These are phyloP conservation scores for Toxostoma redivivum DNA, from an alignment of 2,113 vertebrate genomes.

Conservation along the genomic window DNA sequence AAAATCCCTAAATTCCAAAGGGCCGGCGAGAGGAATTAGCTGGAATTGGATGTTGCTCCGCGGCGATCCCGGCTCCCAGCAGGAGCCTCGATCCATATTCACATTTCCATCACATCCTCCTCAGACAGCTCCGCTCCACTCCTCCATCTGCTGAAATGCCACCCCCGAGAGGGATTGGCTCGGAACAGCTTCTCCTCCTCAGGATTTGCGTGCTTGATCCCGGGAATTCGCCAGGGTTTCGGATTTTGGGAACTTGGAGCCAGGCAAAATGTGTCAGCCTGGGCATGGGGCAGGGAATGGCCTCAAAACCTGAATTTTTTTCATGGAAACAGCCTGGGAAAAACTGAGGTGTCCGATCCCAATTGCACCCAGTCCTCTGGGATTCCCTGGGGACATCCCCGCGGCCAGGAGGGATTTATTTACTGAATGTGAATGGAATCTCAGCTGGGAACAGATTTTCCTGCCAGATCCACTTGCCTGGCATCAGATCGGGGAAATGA, in stretches of 20 bases:
- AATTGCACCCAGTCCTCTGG: neutral
- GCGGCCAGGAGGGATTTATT: neutral
- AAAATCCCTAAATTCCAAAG: neutral
- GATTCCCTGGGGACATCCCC: neutral
- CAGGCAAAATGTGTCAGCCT: rapidly evolving
- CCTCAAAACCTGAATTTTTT: neutral
- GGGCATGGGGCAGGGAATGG: neutral
- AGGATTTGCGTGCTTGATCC: neutral
- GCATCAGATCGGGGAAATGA: rapidly evolving
- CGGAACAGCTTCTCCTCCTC: neutral
- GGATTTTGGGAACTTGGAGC: rapidly evolving
- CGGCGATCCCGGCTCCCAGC: neutral
- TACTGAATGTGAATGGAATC: neutral
- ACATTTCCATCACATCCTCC: slow-evolving; percentile 49
- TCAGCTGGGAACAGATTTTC: neutral
- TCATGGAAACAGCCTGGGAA: rapidly evolving
- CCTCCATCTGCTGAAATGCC: slow-evolving; percentile 48
- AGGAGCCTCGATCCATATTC: neutral
- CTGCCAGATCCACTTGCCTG: neutral
- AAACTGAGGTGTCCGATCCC: neutral
- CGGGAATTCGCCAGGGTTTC: rapidly evolving
- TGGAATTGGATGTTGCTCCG: neutral
- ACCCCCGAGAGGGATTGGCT: slow-evolving; percentile 3
- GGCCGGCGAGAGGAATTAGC: neutral
- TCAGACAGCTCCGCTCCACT: neutral